Evolutionary conservation across 2,888 invertebrate genomes (phyloP), one percentile per base, ranked within the genome.

Genomic region (Sthenelais limicola): DNA sequence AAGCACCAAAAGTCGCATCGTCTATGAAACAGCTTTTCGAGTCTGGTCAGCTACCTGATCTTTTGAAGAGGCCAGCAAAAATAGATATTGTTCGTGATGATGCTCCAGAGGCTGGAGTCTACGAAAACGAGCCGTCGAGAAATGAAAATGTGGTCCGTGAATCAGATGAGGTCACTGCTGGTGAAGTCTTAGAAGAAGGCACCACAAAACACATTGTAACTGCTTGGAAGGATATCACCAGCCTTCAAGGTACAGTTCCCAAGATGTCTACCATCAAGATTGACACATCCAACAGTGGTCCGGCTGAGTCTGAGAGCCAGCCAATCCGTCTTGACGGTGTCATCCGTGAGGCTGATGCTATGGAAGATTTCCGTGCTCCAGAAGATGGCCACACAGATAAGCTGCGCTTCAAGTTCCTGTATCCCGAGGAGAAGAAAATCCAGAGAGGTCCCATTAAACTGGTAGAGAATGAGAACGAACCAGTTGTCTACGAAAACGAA

Each of bases 1-100:
- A 74, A n/a, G 72, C 79, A 12, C 79, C 79, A 24, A 77, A 76
- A 58, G 78, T 78, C 48, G 72, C 79, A n/a, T 69, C 70, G 58
- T 77, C 67, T 67, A 73, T 79, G 54, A 69, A 75, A 12, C 58
- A 67, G 26, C 68, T 79, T 71, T 79, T 79, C 66, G 79, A 79
- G 51, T 66, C 68, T 26, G 79, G 79, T 32, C 51, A 76, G 26
- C 38, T 79, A 18, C 68, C 74, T 26, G 78, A 78, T 43, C 66
- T 54, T 2, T 43, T 21, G 62, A 62, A 62, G 62, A 35, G 38
- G 26, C 35, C 38, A 4, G 12, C 24, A 12, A 62, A 62, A 28
- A 35, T 62, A 15, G 73, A 77, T 35, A 68, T 71, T 26, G 66
- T 73, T 4, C 51, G 66, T 33, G 56, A 56, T 15, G 48, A 47